Conservation (phyloP, 2,888 invertebrate species). For the Trissolcus brochymenae region DNA sequence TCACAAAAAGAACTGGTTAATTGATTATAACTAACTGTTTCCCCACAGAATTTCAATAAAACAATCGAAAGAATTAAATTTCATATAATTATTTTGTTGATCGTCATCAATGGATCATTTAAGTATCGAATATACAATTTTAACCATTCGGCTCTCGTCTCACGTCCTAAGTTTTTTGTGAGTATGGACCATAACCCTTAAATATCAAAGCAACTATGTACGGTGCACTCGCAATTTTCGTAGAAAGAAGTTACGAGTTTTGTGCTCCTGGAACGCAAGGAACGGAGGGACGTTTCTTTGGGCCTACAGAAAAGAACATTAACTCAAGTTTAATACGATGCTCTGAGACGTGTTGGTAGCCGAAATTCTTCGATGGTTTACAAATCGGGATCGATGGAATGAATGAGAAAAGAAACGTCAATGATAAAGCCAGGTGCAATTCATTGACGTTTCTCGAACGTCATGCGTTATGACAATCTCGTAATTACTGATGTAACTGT, state of each 20-base stretch:
- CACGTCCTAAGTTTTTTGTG: conserved; percentile 61
- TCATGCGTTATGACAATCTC: conserved; percentile 18
- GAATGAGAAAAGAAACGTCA: conserved; percentile 41
- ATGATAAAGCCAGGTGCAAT: conserved; percentile 55
- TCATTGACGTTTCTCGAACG: conserved; percentile 42
- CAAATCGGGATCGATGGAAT: conserved; percentile 55
- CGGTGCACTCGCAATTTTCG: conserved; percentile 43
- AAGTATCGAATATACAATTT: conserved; percentile 33
- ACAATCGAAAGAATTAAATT: conserved; percentile 9
- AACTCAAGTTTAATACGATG: conserved; percentile 47
- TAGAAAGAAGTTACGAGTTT: conserved; percentile 61
- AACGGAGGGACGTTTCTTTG: conserved; percentile 61
- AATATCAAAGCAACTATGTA: conserved; percentile 56
- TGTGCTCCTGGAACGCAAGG: conserved; percentile 62
- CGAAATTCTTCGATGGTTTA: conserved; percentile 55
- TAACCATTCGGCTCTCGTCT: conserved; percentile 63
- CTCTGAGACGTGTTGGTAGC: conserved; percentile 58
- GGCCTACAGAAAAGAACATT: conserved; percentile 51
- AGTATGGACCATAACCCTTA: conserved; percentile 49
- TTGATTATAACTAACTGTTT: too few relatives aligned
- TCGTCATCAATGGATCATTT: conserved; percentile 38
- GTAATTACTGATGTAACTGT: conserved; percentile 44
- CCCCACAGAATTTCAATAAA: conserved; percentile 18
- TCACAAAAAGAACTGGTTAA: too few relatives aligned
- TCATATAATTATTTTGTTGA: conserved; percentile 20